A percentile compares a stretch with the other conserved stretches of the same genome.
phyloP scores from a whole-genome alignment of 2,797 vertebrate species.

The Gambusia yucatana region DNA sequence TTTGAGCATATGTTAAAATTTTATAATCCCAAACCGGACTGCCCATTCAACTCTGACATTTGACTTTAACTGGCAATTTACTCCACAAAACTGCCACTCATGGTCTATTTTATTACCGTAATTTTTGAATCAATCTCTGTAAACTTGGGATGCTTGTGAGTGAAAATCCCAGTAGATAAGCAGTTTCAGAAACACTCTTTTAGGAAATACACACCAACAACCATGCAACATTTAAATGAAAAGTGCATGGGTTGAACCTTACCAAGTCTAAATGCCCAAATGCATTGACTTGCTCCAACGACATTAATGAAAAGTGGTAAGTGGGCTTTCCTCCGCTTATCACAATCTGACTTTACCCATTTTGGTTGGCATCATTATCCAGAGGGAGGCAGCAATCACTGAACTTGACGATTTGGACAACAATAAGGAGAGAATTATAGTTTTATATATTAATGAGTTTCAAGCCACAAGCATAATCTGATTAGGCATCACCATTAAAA shows the following conservation, averaged over 20 bases:
- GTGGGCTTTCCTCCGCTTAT: not conserved
- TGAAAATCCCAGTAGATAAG: not conserved
- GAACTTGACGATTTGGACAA: conserved; percentile 69
- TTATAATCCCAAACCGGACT: not conserved
- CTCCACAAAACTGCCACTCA: not conserved
- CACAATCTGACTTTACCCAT: conserved; percentile 26
- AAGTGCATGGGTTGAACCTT: not conserved
- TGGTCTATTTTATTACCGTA: not conserved
- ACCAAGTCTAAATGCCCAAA: not conserved
- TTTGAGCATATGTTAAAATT: not conserved
- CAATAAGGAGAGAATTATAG: conserved; percentile 72
- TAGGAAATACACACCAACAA: not conserved
- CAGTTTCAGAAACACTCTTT: not conserved
- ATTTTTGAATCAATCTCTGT: not conserved
- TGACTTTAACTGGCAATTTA: not conserved
- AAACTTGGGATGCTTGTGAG: not conserved
- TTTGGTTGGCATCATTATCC: conserved; percentile 65
- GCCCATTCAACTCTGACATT: not conserved
- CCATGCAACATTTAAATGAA: not conserved
- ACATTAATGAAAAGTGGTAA: not conserved
- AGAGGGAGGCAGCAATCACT: conserved; percentile 48
- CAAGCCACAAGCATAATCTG: conserved; percentile 46
- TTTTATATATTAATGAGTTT: conserved; percentile 65
- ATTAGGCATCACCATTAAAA: conserved; percentile 42
- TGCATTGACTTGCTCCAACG: not conserved